Base-by-base conservation (phyloP, 1,140 invertebrate species). In the Gryllus bimaculatus region DNA sequence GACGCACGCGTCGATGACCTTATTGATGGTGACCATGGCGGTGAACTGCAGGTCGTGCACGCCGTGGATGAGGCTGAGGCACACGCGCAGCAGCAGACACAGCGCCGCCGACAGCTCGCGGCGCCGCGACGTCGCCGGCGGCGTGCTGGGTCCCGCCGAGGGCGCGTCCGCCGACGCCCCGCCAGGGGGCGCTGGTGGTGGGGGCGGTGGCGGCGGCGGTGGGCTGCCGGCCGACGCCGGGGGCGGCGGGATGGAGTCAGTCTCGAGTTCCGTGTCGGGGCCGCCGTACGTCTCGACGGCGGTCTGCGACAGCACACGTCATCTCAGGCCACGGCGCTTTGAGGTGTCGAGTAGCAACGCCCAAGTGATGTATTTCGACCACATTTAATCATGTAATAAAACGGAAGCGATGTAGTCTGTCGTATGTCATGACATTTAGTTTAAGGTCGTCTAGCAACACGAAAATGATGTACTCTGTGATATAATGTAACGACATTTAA, bases 1-100 rank as follows among this genome's bases (percentile, higher is more conserved):
- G 47, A 87, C 84, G 48, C 84, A 87, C 8, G 88, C 86, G 82
- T 91, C 90, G 21, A 91, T 88, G 49, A 91, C 86, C 83, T 89
- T 87, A 83, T 91, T 91, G 77, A 91, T 87, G 75, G 88, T 88
- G 76, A 88, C 86, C 81, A 91, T 85, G 8, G 89, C 89, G 0
- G 89, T 90, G 82, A 89, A 90, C 82, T 91, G 90, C 15, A 90
- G 85, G n/a, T 87, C 87, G 82, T 90, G 89, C 8, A 88, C 87
- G 8, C 89, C 89, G 76, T 88, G 86, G 73, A 90, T 86, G 75
- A 88, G 86, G 81, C 86, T 87, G 10, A 91, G 83, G 49, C 88
- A 86, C 7, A 88, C 85, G 76, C 85, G 85, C 12, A 89, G 84
- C 48, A 91, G 83, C 47, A 87, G 85, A 79, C 88, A 87, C 47